Evolutionary conservation across 2,888 invertebrate genomes (phyloP).

Genomic region (Torymus tubicola): DNA sequence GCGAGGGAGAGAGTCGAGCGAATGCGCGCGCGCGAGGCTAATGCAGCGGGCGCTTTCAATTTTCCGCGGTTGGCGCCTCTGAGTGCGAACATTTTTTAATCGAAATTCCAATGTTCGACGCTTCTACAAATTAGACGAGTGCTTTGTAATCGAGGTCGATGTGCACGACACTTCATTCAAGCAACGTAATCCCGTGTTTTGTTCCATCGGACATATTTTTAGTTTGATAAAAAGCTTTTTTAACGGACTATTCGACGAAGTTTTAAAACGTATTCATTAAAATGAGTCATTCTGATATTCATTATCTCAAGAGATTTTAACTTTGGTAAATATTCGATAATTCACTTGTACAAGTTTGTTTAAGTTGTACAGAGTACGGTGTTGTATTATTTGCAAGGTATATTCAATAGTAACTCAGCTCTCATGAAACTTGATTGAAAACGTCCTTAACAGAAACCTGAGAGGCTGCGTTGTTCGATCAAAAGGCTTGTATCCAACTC

Average conservation of each 20-base stretch:
- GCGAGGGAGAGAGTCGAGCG: neutral
- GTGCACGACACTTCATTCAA: neutral
- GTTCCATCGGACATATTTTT: too few species aligned
- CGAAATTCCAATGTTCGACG: slow-evolving; percentile 5
- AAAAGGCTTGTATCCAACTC: too few species aligned
- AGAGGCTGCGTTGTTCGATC: too few species aligned
- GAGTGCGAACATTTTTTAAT: slow-evolving; percentile 21
- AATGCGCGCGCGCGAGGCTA: neutral
- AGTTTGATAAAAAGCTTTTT: too few species aligned
- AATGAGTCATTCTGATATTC: too few species aligned
- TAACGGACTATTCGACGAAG: neutral
- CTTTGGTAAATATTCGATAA: too few species aligned
- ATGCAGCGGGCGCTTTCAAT: slow-evolving; percentile 28
- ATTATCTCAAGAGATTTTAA: too few species aligned
- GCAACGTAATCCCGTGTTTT: too few species aligned
- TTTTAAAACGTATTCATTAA: neutral
- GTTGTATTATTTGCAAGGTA: too few species aligned
- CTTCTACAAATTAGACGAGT: neutral
- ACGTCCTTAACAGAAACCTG: neutral
- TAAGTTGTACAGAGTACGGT: too few species aligned
- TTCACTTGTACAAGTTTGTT: too few species aligned
- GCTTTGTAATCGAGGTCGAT: neutral
- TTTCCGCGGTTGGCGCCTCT: neutral
- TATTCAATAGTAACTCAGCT: neutral
- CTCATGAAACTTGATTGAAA: neutral